Evolutionary conservation across 2,888 invertebrate species (phyloP), one percentile per base, ranked within the genome.

Genomic region (Andrena praecox): DNA sequence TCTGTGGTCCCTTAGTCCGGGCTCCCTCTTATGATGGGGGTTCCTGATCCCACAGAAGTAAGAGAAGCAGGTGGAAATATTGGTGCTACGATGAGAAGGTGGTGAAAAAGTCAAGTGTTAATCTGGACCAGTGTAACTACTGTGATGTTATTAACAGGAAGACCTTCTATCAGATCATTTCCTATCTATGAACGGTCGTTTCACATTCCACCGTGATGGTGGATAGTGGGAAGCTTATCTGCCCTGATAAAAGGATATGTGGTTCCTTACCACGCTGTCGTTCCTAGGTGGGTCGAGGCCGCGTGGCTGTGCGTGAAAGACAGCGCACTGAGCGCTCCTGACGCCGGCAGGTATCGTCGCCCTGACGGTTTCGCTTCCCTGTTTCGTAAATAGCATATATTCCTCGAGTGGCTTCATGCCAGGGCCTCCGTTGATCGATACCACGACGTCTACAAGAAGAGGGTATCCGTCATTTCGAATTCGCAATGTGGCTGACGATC

Each of bases 301-400:
- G 66, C 91, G 90, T 0, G 93, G 91, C 77, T 93, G 93, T 29
- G 91, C 91, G 74, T 93, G 93, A 91, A 98, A 98, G 1, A 97
- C 96, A 7, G 97, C 97, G 93, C 98, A 98, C 90, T 97, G 97
- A 0, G 97, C 97, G 91, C 97, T 97, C 78, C 98, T 95, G 0
- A 98, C 97, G 0, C 98, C 98, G 89, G 97, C 97, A 0, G 97
- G 96, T 92, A 97, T 97, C 12, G 97, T 97, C n/a, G 97, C 98
- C 77, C 97, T 96, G 29, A 98, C 97, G 87, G 97, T 97, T 92
- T 98, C 97, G 29, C 97, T 96, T 73, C 97, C 97, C 16, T 96
- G 96, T 89, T 97, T 97, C 3, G 97, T 97, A 93, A 97, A 98
- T n/a, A 98, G 94, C 98, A 98, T 98, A 93, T 98, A 98, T 91